Percentiles rank a stretch among this genome's conserved stretches.
Conservation (phyloP, 2,113 vertebrate genomes). For the Eulemur rufifrons region DNA sequence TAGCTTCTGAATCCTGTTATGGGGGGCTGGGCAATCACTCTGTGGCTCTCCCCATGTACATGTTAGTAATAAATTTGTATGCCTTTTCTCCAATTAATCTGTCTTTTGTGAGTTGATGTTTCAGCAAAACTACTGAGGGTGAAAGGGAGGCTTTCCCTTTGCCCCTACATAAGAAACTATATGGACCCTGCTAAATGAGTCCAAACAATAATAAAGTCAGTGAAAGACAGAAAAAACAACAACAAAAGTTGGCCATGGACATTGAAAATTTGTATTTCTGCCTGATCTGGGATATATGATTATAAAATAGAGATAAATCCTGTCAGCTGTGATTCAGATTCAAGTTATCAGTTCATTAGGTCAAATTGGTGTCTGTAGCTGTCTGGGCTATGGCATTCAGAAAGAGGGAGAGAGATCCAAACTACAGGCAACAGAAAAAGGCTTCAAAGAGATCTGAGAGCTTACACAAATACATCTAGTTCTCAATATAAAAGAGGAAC, state of each 20-base stretch:
- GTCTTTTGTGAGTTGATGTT: too few relatives aligned
- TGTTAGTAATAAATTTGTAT: too few relatives aligned
- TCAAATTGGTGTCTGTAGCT: not conserved
- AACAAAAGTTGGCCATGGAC: not conserved
- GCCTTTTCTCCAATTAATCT: too few relatives aligned
- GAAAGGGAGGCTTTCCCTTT: too few relatives aligned
- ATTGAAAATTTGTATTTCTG: slow-evolving; percentile 7
- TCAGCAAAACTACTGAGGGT: too few relatives aligned
- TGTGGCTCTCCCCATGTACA: too few relatives aligned
- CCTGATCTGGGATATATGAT: not conserved
- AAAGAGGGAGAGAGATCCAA: not conserved
- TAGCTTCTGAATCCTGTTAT: too few relatives aligned
- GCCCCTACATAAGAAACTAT: not conserved
- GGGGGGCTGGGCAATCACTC: too few relatives aligned
- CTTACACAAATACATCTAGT: not conserved
- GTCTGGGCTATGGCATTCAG: not conserved
- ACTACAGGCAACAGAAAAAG: not conserved
- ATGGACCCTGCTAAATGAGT: not conserved
- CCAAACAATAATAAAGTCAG: slow-evolving; percentile 22
- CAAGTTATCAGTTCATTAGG: not conserved
- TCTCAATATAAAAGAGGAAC: slow-evolving; percentile 1
- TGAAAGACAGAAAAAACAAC: not conserved
- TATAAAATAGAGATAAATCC: not conserved
- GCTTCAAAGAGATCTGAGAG: not conserved
- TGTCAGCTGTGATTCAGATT: slow-evolving; percentile 9